These are phyloP conservation scores for Cranoglanis bouderius DNA, from an alignment of 2,113 vertebrate genomes.

Conservation along the genomic window DNA sequence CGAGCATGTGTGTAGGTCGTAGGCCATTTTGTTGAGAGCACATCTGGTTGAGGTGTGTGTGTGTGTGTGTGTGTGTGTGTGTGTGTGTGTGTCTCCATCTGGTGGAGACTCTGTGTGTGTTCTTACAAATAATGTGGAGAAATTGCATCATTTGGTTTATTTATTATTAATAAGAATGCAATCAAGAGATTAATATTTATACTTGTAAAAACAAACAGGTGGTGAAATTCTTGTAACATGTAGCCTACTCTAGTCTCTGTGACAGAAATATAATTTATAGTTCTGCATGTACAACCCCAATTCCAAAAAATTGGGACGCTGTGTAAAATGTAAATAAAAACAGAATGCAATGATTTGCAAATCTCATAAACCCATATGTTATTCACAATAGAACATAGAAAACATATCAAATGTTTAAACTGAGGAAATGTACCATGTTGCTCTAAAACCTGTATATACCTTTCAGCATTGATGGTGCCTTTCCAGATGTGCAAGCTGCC, in stretches of 20 bases:
- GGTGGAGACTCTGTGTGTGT: not conserved
- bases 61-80: slow-evolving; percentile 7
- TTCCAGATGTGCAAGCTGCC: too few relatives aligned
- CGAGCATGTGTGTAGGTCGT: not conserved
- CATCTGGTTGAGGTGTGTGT: not conserved
- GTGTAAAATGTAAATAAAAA: too few relatives aligned
- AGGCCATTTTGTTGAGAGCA: not conserved
- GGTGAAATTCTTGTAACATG: too few relatives aligned
- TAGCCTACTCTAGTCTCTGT: not conserved
- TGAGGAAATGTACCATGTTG: too few relatives aligned
- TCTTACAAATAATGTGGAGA: too few relatives aligned
- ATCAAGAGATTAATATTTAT: not conserved
- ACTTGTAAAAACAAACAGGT: not conserved
- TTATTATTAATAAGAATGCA: not conserved
- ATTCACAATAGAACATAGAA: too few relatives aligned
- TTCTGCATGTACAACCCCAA: not conserved
- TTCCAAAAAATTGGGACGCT: too few relatives aligned
- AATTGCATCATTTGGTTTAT: not conserved
- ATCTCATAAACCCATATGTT: too few relatives aligned
- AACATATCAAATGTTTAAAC: too few relatives aligned
- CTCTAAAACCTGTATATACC: too few relatives aligned
- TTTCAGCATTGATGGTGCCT: too few relatives aligned
- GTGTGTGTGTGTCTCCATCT: slow-evolving; percentile 22
- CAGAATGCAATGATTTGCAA: too few relatives aligned
- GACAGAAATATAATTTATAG: not conserved